Conservation (phyloP, 1,140 invertebrate species). For the Formica exsecta region DNA sequence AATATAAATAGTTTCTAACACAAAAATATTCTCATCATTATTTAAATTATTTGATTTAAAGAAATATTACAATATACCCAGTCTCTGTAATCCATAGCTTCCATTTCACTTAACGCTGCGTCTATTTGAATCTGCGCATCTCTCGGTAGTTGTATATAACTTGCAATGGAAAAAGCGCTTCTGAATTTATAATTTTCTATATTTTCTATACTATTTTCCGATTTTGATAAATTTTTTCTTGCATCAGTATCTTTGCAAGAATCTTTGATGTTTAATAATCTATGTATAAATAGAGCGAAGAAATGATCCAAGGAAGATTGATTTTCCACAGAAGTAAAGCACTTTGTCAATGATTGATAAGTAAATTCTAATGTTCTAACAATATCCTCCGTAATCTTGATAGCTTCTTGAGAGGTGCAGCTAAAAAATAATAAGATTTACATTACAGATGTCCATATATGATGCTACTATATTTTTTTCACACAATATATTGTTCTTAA, state of each 20-base stretch:
- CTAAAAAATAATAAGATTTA: constrained; percentile 80
- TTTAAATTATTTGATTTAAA: not conserved
- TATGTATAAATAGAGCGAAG: constrained; percentile 87
- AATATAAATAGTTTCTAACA: not conserved
- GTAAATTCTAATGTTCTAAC: constrained; percentile 86
- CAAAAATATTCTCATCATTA: not conserved
- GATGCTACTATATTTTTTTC: constrained; percentile 68
- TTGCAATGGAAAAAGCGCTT: constrained; percentile 85
- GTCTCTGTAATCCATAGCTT: constrained; percentile 93
- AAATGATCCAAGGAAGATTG: constrained; percentile 86
- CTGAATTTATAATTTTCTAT: constrained; percentile 79
- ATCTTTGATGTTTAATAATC: constrained; percentile 81
- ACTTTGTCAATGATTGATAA: constrained; percentile 86
- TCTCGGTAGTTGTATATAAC: constrained; percentile 89
- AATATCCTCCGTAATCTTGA: constrained; percentile 85
- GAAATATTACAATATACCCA: constrained; percentile 86
- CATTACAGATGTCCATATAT: constrained; percentile 68
- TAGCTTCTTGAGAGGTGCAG: constrained; percentile 85
- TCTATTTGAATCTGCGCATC: constrained; percentile 92
- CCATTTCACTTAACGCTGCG: constrained; percentile 92
- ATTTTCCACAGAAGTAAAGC: constrained; percentile 84
- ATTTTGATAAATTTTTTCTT: not conserved
- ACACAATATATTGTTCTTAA: not conserved
- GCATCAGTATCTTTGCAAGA: constrained; percentile 55
- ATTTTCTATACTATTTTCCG: constrained; percentile 57